These are phyloP conservation scores for Idaea dimidiata DNA, from an alignment of 2,888 invertebrate species.

Conservation along the genomic window DNA sequence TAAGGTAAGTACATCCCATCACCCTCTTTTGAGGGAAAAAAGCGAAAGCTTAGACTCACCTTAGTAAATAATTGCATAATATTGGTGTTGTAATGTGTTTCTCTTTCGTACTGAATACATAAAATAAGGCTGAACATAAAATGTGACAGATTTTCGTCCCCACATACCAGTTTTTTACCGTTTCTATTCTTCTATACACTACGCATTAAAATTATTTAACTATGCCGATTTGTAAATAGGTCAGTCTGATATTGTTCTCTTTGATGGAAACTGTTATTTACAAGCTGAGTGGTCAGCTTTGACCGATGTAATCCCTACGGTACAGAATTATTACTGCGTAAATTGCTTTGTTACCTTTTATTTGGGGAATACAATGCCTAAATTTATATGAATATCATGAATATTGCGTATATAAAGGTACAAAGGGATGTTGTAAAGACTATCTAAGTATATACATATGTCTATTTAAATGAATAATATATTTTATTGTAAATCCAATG, in stretches of 20 bases:
- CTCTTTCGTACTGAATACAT: too few relatives aligned
- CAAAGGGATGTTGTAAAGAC: background rate
- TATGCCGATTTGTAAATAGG: background rate
- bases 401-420: background rate
- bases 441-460: background rate
- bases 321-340: constrained; percentile 24
- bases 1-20: too few relatives aligned
- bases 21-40: too few relatives aligned
- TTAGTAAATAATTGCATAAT: too few relatives aligned
- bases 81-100: too few relatives aligned
- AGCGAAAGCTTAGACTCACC: too few relatives aligned
- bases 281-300: constrained; percentile 21
- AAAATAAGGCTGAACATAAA: too few relatives aligned
- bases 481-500: too few relatives aligned
- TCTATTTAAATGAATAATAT: background rate
- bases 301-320: constrained; percentile 26
- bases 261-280: constrained; percentile 24
- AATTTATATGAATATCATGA: background rate
- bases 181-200: background rate
- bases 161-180: background rate
- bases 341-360: constrained; percentile 28
- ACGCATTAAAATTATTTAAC: too few relatives aligned
- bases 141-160: too few relatives aligned
- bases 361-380: constrained; percentile 7
- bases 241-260: constrained; percentile 14